Evolutionary conservation across 2,888 invertebrate species (phyloP).

Genomic region (Drosophila phalerata): DNA sequence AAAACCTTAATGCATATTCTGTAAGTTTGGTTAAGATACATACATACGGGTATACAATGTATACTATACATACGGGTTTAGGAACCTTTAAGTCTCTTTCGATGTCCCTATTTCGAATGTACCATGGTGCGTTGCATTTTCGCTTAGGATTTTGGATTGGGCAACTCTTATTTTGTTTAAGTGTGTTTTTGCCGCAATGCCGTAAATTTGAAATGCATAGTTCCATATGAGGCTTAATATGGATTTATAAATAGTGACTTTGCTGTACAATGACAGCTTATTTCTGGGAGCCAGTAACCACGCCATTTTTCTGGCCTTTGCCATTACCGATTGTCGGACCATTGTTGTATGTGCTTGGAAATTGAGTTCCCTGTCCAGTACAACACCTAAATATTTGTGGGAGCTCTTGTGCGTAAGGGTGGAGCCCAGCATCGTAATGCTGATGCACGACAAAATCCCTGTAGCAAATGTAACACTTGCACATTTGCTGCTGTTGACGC

Average conservation of each 20-base stretch:
- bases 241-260: not conserved
- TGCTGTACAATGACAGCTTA: slow-evolving; percentile 3
- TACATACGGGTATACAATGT: no score
- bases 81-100: fast-evolving
- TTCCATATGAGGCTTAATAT: no score
- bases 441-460: not conserved
- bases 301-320: slow-evolving; percentile 5
- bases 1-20: no score
- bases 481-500: slow-evolving; percentile 9
- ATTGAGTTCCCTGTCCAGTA: slow-evolving; percentile 1
- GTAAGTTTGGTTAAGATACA: no score
- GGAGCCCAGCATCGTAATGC: slow-evolving; percentile 6
- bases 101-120: no score
- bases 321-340: not conserved
- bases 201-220: not conserved
- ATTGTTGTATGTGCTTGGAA: slow-evolving; percentile 1
- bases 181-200: slow-evolving; percentile 4
- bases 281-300: slow-evolving; percentile 6
- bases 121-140: no score
- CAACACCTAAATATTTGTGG: not conserved
- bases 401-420: not conserved
- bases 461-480: not conserved
- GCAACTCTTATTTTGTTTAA: slow-evolving; percentile 6
- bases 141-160: no score
- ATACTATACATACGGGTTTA: no score